A percentile compares a stretch with the other conserved stretches of the same genome.
phyloP scores from a whole-genome alignment of 2,113 vertebrate genomes.

The Rousettus leschenaultii region DNA sequence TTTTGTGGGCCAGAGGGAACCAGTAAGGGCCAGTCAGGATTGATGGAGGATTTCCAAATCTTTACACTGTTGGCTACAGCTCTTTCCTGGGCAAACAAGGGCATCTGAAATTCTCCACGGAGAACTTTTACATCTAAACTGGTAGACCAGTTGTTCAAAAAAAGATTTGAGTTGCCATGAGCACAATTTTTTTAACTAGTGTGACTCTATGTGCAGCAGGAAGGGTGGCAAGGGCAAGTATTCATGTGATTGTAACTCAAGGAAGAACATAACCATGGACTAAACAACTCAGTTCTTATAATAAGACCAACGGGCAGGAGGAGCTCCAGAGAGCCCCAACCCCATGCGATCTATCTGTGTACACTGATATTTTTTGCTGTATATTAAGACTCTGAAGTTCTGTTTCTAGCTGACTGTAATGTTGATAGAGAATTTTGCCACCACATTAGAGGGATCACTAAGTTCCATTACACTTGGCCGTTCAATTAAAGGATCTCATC shows the following conservation, averaged over 20 bases:
- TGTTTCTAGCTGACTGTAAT: background rate
- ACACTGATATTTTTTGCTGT: background rate
- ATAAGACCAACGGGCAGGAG: background rate
- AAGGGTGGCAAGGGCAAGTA: background rate
- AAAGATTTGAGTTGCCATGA: background rate
- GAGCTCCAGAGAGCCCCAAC: background rate
- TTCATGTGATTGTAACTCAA: background rate
- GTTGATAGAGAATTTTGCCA: conserved; percentile 25
- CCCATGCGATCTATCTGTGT: fast-evolving
- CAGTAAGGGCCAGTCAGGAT: background rate
- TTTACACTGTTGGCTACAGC: no score
- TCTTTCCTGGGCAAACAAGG: background rate
- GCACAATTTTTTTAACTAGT: background rate
- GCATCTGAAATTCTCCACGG: background rate
- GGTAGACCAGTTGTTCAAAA: background rate
- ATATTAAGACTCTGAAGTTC: background rate
- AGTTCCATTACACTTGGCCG: conserved; percentile 7
- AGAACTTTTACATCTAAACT: background rate
- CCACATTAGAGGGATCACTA: background rate
- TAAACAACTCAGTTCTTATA: background rate
- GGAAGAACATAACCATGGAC: background rate
- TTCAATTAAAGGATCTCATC: conserved; percentile 61
- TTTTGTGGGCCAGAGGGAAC: background rate
- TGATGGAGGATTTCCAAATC: background rate
- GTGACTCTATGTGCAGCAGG: background rate